Conservation (phyloP, 2,888 invertebrate species). For the Halocaridina rubra region DNA sequence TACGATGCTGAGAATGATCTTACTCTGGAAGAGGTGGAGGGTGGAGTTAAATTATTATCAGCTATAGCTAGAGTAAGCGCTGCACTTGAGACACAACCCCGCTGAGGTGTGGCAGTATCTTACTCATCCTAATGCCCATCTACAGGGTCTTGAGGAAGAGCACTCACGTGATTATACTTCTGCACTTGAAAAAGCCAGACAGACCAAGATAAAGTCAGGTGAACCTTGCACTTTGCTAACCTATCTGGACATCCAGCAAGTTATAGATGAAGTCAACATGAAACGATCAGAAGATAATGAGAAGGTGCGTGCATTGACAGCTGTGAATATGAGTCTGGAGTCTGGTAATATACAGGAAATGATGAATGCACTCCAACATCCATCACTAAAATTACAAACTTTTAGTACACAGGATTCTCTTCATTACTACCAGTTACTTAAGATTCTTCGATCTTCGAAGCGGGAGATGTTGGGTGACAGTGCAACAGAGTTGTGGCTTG, state of each 20-base stretch:
- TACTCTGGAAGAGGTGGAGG: slow-evolving; percentile 39
- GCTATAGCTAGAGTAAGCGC: slow-evolving; percentile 57
- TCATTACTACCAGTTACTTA: slow-evolving; percentile 55
- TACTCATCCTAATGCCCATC: slow-evolving; percentile 24
- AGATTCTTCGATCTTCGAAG: slow-evolving; percentile 30
- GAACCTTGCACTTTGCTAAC: slow-evolving; percentile 74
- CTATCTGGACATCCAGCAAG: slow-evolving; percentile 77
- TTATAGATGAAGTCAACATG: slow-evolving; percentile 76
- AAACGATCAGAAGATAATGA: slow-evolving; percentile 73
- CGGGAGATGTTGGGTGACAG: slow-evolving; percentile 37
- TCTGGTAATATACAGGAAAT: slow-evolving; percentile 72
- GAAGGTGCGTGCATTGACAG: slow-evolving; percentile 70
- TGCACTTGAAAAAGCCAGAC: slow-evolving; percentile 67
- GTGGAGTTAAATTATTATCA: slow-evolving; percentile 52
- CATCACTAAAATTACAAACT: slow-evolving; percentile 67
- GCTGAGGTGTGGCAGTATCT: slow-evolving; percentile 45
- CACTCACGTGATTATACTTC: slow-evolving; percentile 67
- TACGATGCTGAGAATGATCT: slow-evolving; percentile 69
- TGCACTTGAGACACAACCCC: slow-evolving; percentile 42
- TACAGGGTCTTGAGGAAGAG: slow-evolving; percentile 55
- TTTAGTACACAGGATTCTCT: slow-evolving; percentile 12
- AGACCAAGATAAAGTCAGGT: slow-evolving; percentile 69
- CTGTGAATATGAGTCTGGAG: slow-evolving; percentile 75
- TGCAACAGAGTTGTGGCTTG: slow-evolving; percentile 55
- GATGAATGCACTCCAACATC: slow-evolving; percentile 71